A percentile compares a stretch with the other conserved stretches of the same genome.
These are phyloP conservation scores for Hirudo medicinalis DNA, from an alignment of 1,140 invertebrate genomes.

Conservation along the genomic window DNA sequence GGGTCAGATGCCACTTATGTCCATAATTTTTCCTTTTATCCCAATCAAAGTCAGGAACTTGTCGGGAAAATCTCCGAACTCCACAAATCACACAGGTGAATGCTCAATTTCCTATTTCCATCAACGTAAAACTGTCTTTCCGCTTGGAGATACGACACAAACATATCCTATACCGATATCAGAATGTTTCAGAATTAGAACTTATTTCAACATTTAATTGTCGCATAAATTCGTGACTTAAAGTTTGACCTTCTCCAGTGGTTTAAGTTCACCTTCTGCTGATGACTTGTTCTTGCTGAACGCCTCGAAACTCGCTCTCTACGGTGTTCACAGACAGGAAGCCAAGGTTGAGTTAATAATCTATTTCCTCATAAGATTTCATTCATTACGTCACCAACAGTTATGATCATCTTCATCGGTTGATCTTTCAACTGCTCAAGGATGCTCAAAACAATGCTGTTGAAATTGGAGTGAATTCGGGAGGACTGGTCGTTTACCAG, in stretches of 20 bases:
- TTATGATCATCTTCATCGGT: no score
- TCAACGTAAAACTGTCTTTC: no score
- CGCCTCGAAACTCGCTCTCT: conserved; percentile 94
- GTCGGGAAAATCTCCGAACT: conserved; percentile 89
- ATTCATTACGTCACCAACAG: no score
- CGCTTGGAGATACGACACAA: no score
- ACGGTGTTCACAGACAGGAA: conserved; percentile 86
- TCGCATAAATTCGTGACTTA: no score
- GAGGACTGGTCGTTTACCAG: conserved; percentile 82
- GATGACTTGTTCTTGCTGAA: conserved; percentile 92
- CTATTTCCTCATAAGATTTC: background rate
- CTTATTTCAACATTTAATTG: no score
- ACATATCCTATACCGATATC: no score
- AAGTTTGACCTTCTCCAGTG: conserved; percentile 45
- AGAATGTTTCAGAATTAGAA: no score
- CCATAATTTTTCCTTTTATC: conserved; percentile 72
- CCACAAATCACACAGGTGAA: conserved; percentile 81
- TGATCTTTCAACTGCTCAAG: conserved; percentile 26
- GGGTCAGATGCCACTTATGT: conserved; percentile 56
- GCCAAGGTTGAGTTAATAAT: conserved; percentile 52
- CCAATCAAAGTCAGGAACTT: conserved; percentile 68
- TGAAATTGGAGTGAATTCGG: conserved; percentile 87
- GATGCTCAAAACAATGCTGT: conserved; percentile 92
- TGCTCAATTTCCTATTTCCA: conserved; percentile 15
- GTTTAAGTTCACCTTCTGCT: conserved; percentile 86